phyloP scores from a whole-genome alignment of 2,888 invertebrate species.

The Ernsta delagoae region DNA sequence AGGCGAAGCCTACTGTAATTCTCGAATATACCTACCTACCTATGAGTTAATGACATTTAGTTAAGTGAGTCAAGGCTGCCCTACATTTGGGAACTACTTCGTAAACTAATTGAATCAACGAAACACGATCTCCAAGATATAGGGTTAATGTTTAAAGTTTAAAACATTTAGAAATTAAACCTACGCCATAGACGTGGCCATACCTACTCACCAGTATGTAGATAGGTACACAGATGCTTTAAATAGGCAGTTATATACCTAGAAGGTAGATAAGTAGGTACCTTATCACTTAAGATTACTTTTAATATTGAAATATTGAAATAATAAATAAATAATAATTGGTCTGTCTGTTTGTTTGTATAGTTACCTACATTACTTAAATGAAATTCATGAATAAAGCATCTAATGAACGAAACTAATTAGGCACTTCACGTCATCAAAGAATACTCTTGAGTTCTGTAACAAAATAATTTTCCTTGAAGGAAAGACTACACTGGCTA shows the following conservation, averaged over 20 bases:
- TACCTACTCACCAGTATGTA: too few relatives aligned
- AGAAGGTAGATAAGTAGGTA: not conserved
- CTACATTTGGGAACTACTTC: slow-evolving; percentile 47
- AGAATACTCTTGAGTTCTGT: slow-evolving; percentile 10
- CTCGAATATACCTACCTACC: not conserved
- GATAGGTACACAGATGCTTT: not conserved
- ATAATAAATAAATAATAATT: too few relatives aligned
- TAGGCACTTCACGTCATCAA: slow-evolving; percentile 13
- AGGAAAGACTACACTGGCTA: not conserved
- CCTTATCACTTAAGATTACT: too few relatives aligned
- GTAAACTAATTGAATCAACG: slow-evolving; percentile 49
- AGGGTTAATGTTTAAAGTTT: slow-evolving; percentile 43
- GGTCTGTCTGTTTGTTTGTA: too few relatives aligned
- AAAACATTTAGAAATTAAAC: slow-evolving; percentile 38
- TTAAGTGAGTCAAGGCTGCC: slow-evolving; percentile 46
- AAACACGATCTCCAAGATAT: slow-evolving; percentile 35
- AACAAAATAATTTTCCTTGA: slow-evolving; percentile 13
- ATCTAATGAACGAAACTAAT: not conserved
- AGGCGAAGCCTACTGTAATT: not conserved
- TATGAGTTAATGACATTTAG: not conserved
- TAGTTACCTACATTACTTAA: too few relatives aligned
- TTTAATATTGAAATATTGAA: too few relatives aligned
- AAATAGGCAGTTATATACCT: not conserved
- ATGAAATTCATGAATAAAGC: not conserved
- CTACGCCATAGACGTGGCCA: too few relatives aligned